Base-by-base conservation (phyloP, 1,140 invertebrate species). In the Sycophila sp. region DNA sequence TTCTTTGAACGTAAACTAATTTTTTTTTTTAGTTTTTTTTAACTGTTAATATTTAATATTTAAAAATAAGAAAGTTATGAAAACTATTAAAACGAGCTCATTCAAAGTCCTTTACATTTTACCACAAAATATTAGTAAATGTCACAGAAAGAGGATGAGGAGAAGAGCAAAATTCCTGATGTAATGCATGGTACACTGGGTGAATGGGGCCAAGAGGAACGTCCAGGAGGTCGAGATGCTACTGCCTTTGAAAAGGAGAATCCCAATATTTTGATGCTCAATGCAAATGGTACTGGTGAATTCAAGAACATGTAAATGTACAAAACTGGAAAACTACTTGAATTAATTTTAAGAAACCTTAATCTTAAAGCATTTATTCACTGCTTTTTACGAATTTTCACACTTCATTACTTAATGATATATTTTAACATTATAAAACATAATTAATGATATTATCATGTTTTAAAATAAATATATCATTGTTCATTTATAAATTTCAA, bases 191-290 rank as follows among this genome's bases (percentile, higher is more conserved):
- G 81, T 32, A 85, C 87, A 79, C 88, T 81, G 77, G 91, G 87
- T 40, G 92, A 92, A 85, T 93, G 91, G 91, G 90, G 91, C 24
- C 89, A 91, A 78, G 88, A 91, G 73, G 91, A 93, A 78, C 81
- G 91, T 42, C 89, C 89, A 60, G 85, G 86, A 55, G 83, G 84
- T 42, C 84, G 91, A 73, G 90, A 92, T 73, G 91, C 91, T 13
- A 92, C 91, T 4, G 89, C 92, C 55, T 93, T 93, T 76, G 92
- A 93, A 82, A 91, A 90, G 75, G 92, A 93, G 82, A 93, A 93
- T 86, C 92, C 92, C 10, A 92, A 93, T 81, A 93, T 93, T 78
- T 86, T 93, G 3, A 89, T 93, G 89, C 81, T 93, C 51, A 91
- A 92, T 80, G 89, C 89, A 59, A 92, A 92, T 76, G 86, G 85